phyloP scores from a whole-genome alignment of 2,888 invertebrate species.

The Micropterix aruncella region DNA sequence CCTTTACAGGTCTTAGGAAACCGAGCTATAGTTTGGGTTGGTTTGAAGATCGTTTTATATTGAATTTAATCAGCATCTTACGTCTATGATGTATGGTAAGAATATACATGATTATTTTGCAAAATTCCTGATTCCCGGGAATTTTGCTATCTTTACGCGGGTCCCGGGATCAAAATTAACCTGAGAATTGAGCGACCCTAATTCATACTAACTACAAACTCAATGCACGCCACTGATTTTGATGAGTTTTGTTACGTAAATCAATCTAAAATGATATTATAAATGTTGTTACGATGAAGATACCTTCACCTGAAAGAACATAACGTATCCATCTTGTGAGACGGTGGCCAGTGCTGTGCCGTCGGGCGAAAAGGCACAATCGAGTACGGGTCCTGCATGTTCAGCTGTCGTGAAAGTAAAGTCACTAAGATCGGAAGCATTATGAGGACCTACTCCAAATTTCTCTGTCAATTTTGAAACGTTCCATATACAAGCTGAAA shows the following conservation, averaged over 20 bases:
- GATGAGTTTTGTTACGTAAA: not conserved
- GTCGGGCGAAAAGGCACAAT: slow-evolving; percentile 87
- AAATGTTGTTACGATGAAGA: not conserved
- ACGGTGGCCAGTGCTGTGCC: slow-evolving; percentile 90
- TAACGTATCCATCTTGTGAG: slow-evolving; percentile 75
- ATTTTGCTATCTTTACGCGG: no score
- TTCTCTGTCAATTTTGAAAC: slow-evolving; percentile 27
- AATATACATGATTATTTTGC: no score
- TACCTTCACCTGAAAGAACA: slow-evolving; percentile 71
- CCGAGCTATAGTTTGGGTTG: no score
- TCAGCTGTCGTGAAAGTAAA: slow-evolving; percentile 23
- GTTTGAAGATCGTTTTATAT: no score
- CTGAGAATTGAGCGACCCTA: no score
- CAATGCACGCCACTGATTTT: no score
- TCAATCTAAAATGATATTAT: not conserved
- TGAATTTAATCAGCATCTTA: no score
- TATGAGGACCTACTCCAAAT: slow-evolving; percentile 24
- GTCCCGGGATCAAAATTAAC: no score
- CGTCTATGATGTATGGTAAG: no score
- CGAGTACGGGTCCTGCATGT: slow-evolving; percentile 53
- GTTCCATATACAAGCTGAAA: slow-evolving; percentile 40
- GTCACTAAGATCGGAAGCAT: slow-evolving; percentile 19
- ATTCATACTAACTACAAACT: no score
- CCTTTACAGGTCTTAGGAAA: no score
- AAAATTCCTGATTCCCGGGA: no score